Base-by-base conservation (phyloP, 2,888 invertebrate species). In the Helicoverpa assulta region DNA sequence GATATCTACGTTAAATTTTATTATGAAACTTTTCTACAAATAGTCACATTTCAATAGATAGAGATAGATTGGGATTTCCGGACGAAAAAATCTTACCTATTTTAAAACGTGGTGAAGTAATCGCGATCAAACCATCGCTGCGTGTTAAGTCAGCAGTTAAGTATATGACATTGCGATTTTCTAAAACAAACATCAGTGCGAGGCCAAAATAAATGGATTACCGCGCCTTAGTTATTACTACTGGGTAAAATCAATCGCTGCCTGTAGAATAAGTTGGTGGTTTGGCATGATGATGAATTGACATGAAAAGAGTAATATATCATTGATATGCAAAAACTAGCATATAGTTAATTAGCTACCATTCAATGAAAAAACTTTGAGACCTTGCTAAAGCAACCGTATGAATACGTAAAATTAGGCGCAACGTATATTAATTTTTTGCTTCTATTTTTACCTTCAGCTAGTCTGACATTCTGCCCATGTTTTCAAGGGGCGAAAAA, bases 351-450 rank as follows among this genome's bases (percentile, higher is more conserved):
- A 63, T 53, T 54, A 53, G 62, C 37, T 53, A 56, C 52, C 4
- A 43, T 47, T 47, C 56, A 53, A 75, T 76, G 40, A 73, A 74
- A 26, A 59, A 58, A 63, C 33, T 21, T 37, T 16, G 21, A 70
- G 76, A 73, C 73, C 70, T 70, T 63, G 63, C 57, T 37, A 50
- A 37, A 40, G 16, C 57, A 57, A 70, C 50, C 14, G 37, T 47
- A 43, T 58, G n/a, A 55, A 51, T 60, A 40, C 37, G 37, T 40
- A 70, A 76, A 70, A 68, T 70, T 70, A 57, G 56, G 37, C 19
- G 50, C 54, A 26, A 51, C 29, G 26, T 53, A 54, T 57, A 19
- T 69, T 26, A 76, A 57, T 12, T 58, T 43, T 63, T 61, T 58
- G 43, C 21, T n/a, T 50, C 18, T 40, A 51, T 59, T 60, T 47